Conservation (phyloP, 1,140 invertebrate genomes). For the Drosophila persimilis region DNA sequence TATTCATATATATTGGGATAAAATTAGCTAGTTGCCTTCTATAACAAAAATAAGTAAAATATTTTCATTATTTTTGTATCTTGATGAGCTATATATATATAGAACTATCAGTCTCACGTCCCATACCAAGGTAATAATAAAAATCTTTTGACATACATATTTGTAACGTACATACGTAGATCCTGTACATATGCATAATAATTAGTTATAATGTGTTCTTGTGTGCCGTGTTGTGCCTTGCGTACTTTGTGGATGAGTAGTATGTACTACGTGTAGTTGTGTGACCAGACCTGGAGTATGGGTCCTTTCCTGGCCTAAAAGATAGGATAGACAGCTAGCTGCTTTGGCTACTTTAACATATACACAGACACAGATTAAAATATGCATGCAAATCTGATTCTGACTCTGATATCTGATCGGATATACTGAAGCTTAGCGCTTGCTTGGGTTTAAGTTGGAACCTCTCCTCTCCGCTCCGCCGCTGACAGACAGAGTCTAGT, state of each 20-base stretch:
- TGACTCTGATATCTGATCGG: too few relatives aligned
- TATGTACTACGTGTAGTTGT: slow-evolving; percentile 6
- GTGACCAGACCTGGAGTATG: slow-evolving; percentile 12
- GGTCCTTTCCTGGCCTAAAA: neutral
- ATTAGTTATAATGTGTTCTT: slow-evolving; percentile 11
- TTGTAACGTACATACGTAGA: slow-evolving; percentile 30
- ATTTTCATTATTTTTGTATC: slow-evolving; percentile 32
- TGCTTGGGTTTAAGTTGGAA: too few relatives aligned
- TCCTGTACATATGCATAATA: slow-evolving; percentile 32
- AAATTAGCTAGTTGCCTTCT: slow-evolving; percentile 67
- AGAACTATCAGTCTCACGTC: slow-evolving; percentile 82
- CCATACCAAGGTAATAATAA: slow-evolving; percentile 70
- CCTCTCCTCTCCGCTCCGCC: too few relatives aligned
- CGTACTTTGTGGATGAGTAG: too few relatives aligned
- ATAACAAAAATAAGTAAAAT: slow-evolving; percentile 64
- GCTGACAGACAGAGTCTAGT: neutral
- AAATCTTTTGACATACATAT: slow-evolving; percentile 42
- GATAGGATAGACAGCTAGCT: too few relatives aligned
- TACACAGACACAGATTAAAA: too few relatives aligned
- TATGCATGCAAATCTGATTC: too few relatives aligned
- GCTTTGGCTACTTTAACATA: neutral
- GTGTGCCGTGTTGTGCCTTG: slow-evolving; percentile 6
- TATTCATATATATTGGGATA: slow-evolving; percentile 19
- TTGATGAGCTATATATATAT: slow-evolving; percentile 78
- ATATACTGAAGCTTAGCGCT: too few relatives aligned